Evolutionary conservation across 2,113 vertebrate species (phyloP).

Genomic region (Peromyscus maniculatus): DNA sequence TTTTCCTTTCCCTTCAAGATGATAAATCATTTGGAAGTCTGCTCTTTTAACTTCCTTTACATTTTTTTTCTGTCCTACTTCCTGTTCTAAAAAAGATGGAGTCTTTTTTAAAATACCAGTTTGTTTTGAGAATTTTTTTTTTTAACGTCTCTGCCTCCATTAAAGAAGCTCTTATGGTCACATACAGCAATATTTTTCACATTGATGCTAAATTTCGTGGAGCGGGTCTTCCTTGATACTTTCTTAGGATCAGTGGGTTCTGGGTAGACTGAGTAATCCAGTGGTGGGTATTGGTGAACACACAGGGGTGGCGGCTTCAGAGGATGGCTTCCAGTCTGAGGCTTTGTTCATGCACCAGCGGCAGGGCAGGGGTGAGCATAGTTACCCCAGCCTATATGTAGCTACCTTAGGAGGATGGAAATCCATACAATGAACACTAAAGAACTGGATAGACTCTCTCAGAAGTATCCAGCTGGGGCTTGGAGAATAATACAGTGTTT

Average conservation of each 20-base stretch:
- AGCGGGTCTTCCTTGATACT: background rate
- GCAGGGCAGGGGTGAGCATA: background rate
- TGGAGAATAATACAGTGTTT: background rate
- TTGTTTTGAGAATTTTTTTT: conserved; percentile 13
- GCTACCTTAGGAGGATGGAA: background rate
- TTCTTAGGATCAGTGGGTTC: background rate
- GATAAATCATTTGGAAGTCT: conserved; percentile 74
- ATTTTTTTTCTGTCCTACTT: conserved; percentile 62
- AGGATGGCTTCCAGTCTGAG: background rate
- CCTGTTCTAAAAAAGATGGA: background rate
- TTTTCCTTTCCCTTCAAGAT: conserved; percentile 40
- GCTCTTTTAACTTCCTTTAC: conserved; percentile 69
- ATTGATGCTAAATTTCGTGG: background rate
- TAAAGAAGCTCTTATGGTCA: background rate
- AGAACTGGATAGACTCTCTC: background rate
- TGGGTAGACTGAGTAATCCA: background rate
- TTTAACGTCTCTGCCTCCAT: conserved; percentile 12
- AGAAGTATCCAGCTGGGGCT: background rate
- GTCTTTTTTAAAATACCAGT: conserved; percentile 4
- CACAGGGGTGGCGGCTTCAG: background rate
- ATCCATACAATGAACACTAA: background rate
- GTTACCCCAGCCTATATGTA: background rate
- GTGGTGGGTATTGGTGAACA: background rate
- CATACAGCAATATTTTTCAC: background rate
- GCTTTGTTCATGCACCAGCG: background rate